Evolutionary conservation across 2,888 invertebrate genomes (phyloP).

Genomic region (Pycnomerus fuliginosus): DNA sequence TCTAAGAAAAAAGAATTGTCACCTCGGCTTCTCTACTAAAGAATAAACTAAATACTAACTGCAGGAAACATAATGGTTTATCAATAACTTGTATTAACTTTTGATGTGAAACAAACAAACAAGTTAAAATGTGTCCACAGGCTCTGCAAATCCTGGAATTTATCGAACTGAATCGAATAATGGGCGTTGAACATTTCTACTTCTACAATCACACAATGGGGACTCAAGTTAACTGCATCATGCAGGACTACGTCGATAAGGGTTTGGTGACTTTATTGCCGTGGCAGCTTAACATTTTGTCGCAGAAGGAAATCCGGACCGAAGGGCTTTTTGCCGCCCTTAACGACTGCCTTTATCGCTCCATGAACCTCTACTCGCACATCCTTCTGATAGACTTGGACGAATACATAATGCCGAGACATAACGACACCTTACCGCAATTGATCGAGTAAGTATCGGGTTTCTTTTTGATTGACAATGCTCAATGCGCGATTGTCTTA

Average conservation of each 20-base stretch:
- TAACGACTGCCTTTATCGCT: constrained; percentile 90
- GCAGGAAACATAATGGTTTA: too few species aligned
- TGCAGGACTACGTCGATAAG: constrained; percentile 47
- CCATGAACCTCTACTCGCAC: constrained; percentile 81
- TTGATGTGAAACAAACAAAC: too few species aligned
- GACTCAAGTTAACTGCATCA: constrained; percentile 71
- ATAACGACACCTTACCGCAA: constrained; percentile 73
- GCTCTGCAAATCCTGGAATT: constrained; percentile 84
- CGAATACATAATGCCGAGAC: constrained; percentile 82
- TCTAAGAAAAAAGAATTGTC: too few species aligned
- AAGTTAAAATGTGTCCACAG: too few species aligned
- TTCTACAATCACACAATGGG: constrained; percentile 91
- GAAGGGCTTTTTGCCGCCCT: constrained; percentile 90
- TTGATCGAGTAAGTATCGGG: constrained; percentile 62
- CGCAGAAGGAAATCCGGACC: constrained; percentile 88
- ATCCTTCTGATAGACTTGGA: constrained; percentile 85
- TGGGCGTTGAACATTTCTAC: constrained; percentile 85
- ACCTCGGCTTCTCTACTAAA: too few species aligned
- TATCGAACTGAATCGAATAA: constrained; percentile 79
- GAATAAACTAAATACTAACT: too few species aligned
- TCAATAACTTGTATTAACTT: too few species aligned
- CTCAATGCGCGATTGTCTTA: too few species aligned
- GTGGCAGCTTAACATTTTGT: constrained; percentile 84
- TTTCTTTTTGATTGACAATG: background rate
- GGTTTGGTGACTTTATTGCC: constrained; percentile 73